Percentiles rank a stretch among this genome's conserved stretches.
These are phyloP conservation scores for Octopus bimaculoides DNA, from an alignment of 1,140 invertebrate species.

Conservation along the genomic window DNA sequence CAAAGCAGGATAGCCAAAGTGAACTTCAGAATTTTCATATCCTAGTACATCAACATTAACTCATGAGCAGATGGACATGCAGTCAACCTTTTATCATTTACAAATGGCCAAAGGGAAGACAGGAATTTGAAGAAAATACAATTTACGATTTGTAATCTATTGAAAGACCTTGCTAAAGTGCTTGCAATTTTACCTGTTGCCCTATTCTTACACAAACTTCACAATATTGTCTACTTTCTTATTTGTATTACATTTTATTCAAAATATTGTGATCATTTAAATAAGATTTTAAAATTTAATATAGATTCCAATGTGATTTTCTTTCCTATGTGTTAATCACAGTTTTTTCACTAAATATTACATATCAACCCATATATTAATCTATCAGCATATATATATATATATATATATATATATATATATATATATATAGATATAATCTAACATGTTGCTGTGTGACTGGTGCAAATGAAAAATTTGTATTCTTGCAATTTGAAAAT, in stretches of 20 bases:
- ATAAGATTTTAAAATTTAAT: neutral
- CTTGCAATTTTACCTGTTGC: neutral
- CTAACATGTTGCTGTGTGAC: neutral
- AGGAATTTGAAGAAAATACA: too few relatives aligned
- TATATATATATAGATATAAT: neutral
- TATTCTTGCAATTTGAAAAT: neutral
- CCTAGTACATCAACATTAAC: constrained; percentile 6
- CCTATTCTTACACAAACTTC: neutral
- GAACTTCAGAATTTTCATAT: neutral
- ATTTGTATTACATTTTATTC: neutral
- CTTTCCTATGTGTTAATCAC: too few relatives aligned
- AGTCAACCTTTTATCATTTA: neutral
- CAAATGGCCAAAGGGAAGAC: neutral
- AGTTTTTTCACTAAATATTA: too few relatives aligned
- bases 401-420: neutral
- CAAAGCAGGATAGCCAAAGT: neutral
- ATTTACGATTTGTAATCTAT: too few relatives aligned
- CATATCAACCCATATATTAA: too few relatives aligned
- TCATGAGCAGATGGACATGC: neutral
- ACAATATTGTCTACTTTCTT: neutral
- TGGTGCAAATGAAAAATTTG: neutral
- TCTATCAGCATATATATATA: neutral
- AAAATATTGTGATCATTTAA: neutral
- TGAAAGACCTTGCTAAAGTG: too few relatives aligned
- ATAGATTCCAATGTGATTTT: neutral